Conservation (phyloP, 2,888 invertebrate genomes). For the Dasypolia templi region DNA sequence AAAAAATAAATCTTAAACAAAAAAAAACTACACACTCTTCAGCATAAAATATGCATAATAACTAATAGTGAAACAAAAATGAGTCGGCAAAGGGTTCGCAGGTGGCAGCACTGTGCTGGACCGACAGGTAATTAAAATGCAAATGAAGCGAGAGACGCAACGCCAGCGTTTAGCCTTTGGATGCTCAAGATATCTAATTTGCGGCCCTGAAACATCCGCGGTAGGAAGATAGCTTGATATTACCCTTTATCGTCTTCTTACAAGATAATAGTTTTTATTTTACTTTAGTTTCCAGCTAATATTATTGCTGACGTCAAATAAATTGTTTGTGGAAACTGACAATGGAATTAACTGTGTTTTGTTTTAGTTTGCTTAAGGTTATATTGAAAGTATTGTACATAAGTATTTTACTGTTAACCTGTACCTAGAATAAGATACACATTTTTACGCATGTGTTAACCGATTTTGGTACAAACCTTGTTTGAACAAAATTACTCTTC, state of each 20-base stretch:
- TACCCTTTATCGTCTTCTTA: conserved; percentile 32
- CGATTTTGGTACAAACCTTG: background rate
- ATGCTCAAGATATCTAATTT: conserved; percentile 63
- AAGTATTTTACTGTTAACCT: background rate
- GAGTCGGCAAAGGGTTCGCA: conserved; percentile 71
- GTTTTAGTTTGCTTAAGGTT: background rate
- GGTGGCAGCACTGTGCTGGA: conserved; percentile 71
- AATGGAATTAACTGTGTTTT: background rate
- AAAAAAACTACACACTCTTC: conserved; percentile 10
- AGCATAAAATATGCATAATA: conserved; percentile 75
- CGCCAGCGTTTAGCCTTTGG: conserved; percentile 63
- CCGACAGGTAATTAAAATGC: conserved; percentile 88
- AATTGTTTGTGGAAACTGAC: conserved; percentile 14
- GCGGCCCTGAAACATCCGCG: conserved; percentile 41
- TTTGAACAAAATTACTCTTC: background rate
- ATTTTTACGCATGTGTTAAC: no score
- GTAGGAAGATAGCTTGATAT: conserved; percentile 37
- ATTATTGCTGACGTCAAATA: conserved; percentile 23
- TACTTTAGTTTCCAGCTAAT: conserved; percentile 15
- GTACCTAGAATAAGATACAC: no score
- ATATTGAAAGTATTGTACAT: background rate
- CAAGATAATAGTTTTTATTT: conserved; percentile 24
- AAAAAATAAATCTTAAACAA: conserved; percentile 1
- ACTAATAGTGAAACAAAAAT: conserved; percentile 71
- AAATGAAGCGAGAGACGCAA: conserved; percentile 80